Conservation (phyloP, 2,888 invertebrate species). For the Acanthosepion pharaonis region DNA sequence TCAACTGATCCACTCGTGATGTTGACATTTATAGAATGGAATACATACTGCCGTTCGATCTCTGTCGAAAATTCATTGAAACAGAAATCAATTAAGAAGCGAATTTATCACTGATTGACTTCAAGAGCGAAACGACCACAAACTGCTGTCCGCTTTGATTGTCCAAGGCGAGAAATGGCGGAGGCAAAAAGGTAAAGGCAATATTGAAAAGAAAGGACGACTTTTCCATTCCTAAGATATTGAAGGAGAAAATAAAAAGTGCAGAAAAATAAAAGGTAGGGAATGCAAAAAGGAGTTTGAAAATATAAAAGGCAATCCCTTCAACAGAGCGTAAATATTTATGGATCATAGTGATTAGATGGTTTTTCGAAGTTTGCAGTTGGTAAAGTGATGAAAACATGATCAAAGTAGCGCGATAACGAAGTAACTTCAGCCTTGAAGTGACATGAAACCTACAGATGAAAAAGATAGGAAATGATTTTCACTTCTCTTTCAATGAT, state of each 20-base stretch:
- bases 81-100: slow-evolving; percentile 16
- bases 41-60: slow-evolving; percentile 33
- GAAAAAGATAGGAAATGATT: background rate
- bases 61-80: slow-evolving; percentile 15
- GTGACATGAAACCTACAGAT: background rate
- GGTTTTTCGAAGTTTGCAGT: background rate
- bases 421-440: background rate
- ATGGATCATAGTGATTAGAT: background rate
- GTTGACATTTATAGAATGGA: background rate
- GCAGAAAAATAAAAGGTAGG: too few relatives aligned
- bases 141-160: background rate
- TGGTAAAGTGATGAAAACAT: background rate
- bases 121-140: background rate
- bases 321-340: background rate
- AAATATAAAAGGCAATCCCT: background rate
- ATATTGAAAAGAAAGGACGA: background rate
- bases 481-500: too few relatives aligned
- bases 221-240: background rate
- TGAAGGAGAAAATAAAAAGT: background rate
- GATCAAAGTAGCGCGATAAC: too few relatives aligned
- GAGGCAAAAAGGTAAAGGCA: background rate
- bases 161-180: background rate
- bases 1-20: background rate
- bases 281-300: background rate
- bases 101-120: background rate